These are phyloP conservation scores for Catalaphyllia jardinei DNA, from an alignment of 64 coral and sea anemone genomes.

Conservation along the genomic window DNA sequence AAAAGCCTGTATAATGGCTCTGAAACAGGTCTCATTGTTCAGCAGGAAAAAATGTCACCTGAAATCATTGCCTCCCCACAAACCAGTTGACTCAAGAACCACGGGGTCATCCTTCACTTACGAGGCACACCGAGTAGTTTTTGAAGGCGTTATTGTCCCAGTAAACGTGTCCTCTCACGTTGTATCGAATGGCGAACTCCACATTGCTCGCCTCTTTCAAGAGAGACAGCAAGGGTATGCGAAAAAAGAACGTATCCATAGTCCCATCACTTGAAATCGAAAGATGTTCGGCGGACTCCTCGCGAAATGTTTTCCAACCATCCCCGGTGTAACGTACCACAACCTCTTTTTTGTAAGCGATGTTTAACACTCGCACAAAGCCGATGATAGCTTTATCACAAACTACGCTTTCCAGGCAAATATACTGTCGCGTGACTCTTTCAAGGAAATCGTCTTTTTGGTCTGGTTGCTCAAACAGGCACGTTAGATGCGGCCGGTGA, in stretches of 20 bases:
- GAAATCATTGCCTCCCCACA: too few species aligned
- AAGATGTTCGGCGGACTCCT: constrained; percentile 49
- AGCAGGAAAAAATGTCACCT: background rate
- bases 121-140: constrained; percentile 56
- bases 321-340: constrained; percentile 42
- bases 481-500: background rate
- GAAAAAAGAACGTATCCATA: constrained; percentile 64
- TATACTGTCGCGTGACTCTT: constrained; percentile 22
- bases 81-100: background rate
- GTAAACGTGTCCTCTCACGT: constrained; percentile 31
- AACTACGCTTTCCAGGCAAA: constrained; percentile 62
- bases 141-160: constrained; percentile 65
- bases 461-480: constrained; percentile 34
- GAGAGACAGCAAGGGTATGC: background rate
- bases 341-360: constrained; percentile 53
- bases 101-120: background rate
- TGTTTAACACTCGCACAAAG: constrained; percentile 61
- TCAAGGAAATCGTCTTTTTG: background rate
- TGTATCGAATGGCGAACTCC: constrained; percentile 69
- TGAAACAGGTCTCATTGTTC: too few species aligned
- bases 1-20: too few species aligned
- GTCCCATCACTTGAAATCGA: constrained; percentile 21
- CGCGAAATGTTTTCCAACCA: constrained; percentile 29
- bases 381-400: constrained; percentile 46
- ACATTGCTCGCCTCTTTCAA: constrained; percentile 28